Evolutionary conservation across 2,888 invertebrate species (phyloP).

Genomic region (Eurytoma californica): DNA sequence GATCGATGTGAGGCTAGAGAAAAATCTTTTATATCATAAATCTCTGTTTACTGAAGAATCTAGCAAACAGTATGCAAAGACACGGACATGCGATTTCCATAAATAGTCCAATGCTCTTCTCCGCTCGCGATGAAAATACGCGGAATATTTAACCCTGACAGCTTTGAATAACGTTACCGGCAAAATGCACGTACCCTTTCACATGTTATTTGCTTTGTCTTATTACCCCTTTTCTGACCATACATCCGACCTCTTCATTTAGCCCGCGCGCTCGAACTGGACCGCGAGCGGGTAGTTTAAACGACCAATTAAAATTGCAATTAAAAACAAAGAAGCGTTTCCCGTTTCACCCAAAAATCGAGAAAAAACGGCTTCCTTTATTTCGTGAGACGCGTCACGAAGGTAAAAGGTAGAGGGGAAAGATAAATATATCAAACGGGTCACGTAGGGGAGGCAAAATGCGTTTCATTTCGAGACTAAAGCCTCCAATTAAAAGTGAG

Average conservation of each 20-base stretch:
- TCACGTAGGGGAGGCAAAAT: conserved; percentile 1
- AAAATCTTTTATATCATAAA: conserved; percentile 5
- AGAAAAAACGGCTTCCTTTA: neutral
- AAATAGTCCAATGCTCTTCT: neutral
- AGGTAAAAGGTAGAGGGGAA: too few relatives aligned
- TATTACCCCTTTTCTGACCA: neutral
- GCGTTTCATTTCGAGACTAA: conserved; percentile 12
- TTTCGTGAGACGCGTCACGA: too few relatives aligned
- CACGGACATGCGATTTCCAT: conserved; percentile 3
- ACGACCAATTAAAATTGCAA: too few relatives aligned
- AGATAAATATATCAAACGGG: neutral
- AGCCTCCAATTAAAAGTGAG: conserved; percentile 20
- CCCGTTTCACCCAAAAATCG: neutral
- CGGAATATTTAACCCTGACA: neutral
- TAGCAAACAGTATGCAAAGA: neutral
- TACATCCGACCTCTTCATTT: neutral
- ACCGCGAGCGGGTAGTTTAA: too few relatives aligned
- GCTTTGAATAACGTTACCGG: neutral
- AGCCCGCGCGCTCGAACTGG: neutral
- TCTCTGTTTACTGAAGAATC: neutral
- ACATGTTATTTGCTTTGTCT: too few relatives aligned
- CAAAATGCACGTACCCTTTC: neutral
- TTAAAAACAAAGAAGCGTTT: too few relatives aligned
- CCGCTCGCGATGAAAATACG: neutral
- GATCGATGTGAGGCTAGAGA: neutral